phyloP scores from a whole-genome alignment of 2,113 vertebrate species.

The Heterotis niloticus region DNA sequence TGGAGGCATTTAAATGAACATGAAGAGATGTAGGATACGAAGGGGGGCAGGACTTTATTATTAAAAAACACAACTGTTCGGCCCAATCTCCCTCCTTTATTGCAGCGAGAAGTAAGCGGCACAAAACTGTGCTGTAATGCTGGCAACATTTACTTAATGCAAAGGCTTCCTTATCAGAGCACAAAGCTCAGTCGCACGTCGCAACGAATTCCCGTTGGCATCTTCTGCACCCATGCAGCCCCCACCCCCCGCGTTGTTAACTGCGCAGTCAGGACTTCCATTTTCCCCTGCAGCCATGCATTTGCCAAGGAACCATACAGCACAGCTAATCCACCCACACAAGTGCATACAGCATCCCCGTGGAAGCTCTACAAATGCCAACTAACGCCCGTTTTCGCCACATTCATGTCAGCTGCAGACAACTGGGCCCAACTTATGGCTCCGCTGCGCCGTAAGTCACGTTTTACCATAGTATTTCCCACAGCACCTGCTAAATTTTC shows the following conservation, averaged over 20 bases:
- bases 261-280: not conserved
- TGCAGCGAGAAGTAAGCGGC: conserved; percentile 38
- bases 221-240: too few relatives aligned
- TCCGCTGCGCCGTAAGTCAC: too few relatives aligned
- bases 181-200: conserved; percentile 60
- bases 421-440: too few relatives aligned
- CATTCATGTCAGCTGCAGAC: not conserved
- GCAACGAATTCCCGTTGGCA: conserved; percentile 26
- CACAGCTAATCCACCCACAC: not conserved
- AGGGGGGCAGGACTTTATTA: conserved; percentile 18
- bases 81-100: conserved; percentile 43
- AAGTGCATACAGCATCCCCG: not conserved
- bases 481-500: too few relatives aligned
- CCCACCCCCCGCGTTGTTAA: not conserved
- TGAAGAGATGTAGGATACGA: not conserved
- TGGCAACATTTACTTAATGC: conserved; percentile 46
- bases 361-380: not conserved
- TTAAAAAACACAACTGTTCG: conserved; percentile 48
- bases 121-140: conserved; percentile 48
- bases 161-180: conserved; percentile 41
- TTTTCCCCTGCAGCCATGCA: not conserved
- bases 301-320: not conserved
- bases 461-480: too few relatives aligned
- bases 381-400: not conserved
- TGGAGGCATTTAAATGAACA: not conserved